phyloP scores from a whole-genome alignment of 1,140 invertebrate species.

The Euwallacea fornicatus region DNA sequence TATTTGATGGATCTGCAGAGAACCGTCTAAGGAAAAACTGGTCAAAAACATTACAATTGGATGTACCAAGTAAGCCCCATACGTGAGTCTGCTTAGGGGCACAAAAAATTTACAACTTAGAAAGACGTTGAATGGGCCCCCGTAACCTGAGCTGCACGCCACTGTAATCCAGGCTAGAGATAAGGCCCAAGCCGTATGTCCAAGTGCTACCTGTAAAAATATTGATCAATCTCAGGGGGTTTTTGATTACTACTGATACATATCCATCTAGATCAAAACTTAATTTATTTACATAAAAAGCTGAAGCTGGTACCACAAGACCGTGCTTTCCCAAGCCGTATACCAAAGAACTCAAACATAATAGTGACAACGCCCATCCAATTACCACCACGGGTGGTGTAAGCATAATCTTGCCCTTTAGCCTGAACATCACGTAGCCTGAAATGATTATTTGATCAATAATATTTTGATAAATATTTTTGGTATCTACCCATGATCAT shows the following conservation, averaged over 20 bases:
- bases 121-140: conserved; percentile 70
- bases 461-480: conserved; percentile 6
- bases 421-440: conserved; percentile 73
- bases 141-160: conserved; percentile 76
- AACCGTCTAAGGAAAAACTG: conserved; percentile 74
- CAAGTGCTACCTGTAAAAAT: conserved; percentile 58
- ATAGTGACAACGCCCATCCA: conserved; percentile 64
- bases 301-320: conserved; percentile 66
- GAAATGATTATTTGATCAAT: conserved; percentile 52
- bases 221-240: not conserved
- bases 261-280: not conserved
- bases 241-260: not conserved
- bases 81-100: conserved; percentile 86
- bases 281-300: conserved; percentile 63
- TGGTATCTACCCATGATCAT: conserved; percentile 61
- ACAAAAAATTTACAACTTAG: conserved; percentile 78
- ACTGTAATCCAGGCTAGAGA: conserved; percentile 79
- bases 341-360: conserved; percentile 66
- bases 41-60: conserved; percentile 81
- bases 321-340: conserved; percentile 75
- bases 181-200: conserved; percentile 72
- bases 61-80: conserved; percentile 88
- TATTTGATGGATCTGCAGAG: conserved; percentile 72
- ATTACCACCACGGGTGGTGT: conserved; percentile 61
- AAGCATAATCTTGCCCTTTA: conserved; percentile 66